Percentiles rank a stretch among this genome's conserved stretches.
These are phyloP conservation scores for Variabilichromis moorii DNA, from an alignment of 2,113 vertebrate species.

Conservation along the genomic window DNA sequence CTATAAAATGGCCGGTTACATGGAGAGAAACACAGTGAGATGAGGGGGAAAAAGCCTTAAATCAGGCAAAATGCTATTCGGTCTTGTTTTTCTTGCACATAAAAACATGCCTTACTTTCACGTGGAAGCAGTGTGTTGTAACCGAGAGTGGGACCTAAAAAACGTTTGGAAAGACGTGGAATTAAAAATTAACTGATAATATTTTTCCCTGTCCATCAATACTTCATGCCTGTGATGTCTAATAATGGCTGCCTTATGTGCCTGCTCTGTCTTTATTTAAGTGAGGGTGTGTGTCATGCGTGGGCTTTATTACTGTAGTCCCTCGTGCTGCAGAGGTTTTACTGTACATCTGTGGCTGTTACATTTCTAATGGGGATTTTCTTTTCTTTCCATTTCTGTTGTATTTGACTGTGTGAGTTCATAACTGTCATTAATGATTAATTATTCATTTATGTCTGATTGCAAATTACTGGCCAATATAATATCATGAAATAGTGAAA, in stretches of 20 bases:
- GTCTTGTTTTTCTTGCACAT: background rate
- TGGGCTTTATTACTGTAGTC: background rate
- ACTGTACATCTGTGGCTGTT: background rate
- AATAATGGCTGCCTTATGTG: background rate
- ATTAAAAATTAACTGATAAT: background rate
- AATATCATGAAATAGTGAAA: background rate
- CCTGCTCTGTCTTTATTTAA: background rate
- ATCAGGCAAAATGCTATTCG: background rate
- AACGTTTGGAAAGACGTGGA: background rate
- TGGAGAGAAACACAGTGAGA: background rate
- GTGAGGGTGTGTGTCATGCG: background rate
- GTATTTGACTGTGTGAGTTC: background rate
- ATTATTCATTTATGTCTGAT: background rate
- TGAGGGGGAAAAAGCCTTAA: background rate
- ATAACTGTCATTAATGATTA: background rate
- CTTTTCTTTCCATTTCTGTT: background rate
- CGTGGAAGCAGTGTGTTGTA: background rate
- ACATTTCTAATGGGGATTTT: background rate
- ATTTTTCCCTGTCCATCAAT: background rate
- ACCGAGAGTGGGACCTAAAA: background rate
- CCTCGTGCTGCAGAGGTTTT: background rate
- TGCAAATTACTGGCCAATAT: background rate
- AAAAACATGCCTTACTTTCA: background rate
- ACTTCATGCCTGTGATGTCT: background rate
- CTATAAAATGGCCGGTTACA: background rate